These are phyloP conservation scores for Musca domestica DNA, from an alignment of 1,140 invertebrate species.

Conservation along the genomic window DNA sequence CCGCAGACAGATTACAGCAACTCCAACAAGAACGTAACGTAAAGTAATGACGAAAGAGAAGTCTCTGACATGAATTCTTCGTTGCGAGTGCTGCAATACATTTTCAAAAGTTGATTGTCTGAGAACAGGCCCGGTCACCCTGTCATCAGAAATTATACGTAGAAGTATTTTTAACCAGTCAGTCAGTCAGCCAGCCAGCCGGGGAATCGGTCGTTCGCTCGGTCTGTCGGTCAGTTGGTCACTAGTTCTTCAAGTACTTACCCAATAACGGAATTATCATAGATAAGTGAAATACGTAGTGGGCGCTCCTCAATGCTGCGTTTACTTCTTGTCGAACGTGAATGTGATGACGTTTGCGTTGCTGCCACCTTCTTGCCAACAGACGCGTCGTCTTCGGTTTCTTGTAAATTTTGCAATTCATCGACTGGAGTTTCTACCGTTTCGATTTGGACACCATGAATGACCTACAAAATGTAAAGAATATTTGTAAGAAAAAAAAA, in stretches of 20 bases:
- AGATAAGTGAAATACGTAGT: conserved; percentile 83
- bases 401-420: conserved; percentile 15
- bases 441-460: conserved; percentile 76
- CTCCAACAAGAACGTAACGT: no score
- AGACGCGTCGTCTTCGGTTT: background rate
- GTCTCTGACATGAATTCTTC: background rate
- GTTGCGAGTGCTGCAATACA: background rate
- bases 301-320: conserved; percentile 77
- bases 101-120: background rate
- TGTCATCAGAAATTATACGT: background rate
- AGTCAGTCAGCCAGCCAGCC: background rate
- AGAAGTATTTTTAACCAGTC: background rate
- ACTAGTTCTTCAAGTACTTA: conserved; percentile 54
- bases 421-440: conserved; percentile 32
- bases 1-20: no score
- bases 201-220: no score
- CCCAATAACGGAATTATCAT: conserved; percentile 87
- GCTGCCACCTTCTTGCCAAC: conserved; percentile 24
- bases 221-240: no score
- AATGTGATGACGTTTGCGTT: conserved; percentile 22
- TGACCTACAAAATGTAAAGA: conserved; percentile 62
- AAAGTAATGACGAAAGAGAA: background rate
- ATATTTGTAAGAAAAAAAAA: conserved; percentile 22
- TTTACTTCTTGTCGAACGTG: conserved; percentile 71
- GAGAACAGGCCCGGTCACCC: no score